Evolutionary conservation across 2,113 vertebrate genomes (phyloP), one percentile per base, ranked within the genome.

Genomic region (Phylloscopus whistleri): DNA sequence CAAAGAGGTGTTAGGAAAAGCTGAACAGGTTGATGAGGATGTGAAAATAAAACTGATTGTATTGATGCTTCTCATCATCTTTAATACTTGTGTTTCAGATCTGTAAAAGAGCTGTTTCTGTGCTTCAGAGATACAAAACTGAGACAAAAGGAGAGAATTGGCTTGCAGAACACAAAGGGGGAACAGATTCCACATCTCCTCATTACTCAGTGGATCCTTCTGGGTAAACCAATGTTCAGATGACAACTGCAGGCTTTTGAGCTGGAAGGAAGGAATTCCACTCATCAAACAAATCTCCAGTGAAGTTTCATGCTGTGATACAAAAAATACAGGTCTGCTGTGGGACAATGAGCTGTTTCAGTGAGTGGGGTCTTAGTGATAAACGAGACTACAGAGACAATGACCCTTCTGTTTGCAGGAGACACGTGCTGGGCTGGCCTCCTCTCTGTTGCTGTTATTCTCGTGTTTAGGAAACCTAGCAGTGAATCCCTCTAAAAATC

Each of bases 271-370:
- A 82, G 52, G 37, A 73, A 58, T 76, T 87, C 26, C 60, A 31
- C 55, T 78, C 37, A 67, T 93, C 78, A 89, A 63, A 66, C 41
- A 91, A 83, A 87, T 58, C 75, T 91, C 69, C 87, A 64, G 33
- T 86, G 70, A 93, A 94, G 82, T 72, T 83, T 76, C 89, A 59
- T 39, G 87, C 81, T 91, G 78, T 66, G 70, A 83, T 62, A 83
- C 19, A 58, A 43, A 78, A 91, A 64, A 26, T n/a, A 33, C n/a
- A 89, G 67, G 51, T 87, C 78, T 91, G 49, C 63, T 76, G 70
- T 83, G 55, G 58, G 87, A 94, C 67, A 91, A 91, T 87, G 86
- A 74, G 72, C n/a, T 89, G 70, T 63, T 82, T 90, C 70, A 94
- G 55, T 66, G 59, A 75, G 72, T 20, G 18, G 12, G 39, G 15